These are phyloP conservation scores for Alouatta palliata DNA, from an alignment of 2,113 vertebrate genomes.

Conservation along the genomic window DNA sequence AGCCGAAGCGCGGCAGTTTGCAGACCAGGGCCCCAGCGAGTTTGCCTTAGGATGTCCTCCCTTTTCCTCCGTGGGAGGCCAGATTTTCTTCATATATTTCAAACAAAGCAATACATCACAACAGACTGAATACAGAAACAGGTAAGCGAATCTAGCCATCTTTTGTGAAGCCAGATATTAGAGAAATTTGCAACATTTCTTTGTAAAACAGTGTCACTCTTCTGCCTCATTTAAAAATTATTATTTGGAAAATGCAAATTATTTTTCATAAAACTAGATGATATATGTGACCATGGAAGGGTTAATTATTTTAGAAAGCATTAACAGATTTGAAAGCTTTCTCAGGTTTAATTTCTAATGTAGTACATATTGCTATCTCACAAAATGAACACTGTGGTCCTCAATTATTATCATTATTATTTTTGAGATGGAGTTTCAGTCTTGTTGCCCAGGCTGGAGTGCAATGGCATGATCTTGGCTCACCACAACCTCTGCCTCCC, in stretches of 20 bases:
- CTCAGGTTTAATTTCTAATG: background rate
- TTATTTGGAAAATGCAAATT: constrained; percentile 3
- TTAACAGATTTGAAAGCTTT: background rate
- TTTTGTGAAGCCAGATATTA: background rate
- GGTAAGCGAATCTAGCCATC: background rate
- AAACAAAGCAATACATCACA: background rate
- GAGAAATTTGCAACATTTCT: background rate
- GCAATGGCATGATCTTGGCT: too few relatives aligned
- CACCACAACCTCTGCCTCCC: too few relatives aligned
- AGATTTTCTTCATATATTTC: background rate
- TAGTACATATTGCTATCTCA: background rate
- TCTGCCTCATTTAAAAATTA: background rate
- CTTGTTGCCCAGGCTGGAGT: too few relatives aligned
- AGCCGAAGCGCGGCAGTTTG: background rate
- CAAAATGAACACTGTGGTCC: background rate
- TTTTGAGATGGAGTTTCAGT: too few relatives aligned
- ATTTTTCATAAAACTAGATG: background rate
- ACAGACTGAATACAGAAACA: background rate
- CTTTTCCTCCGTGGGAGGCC: background rate
- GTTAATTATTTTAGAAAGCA: background rate
- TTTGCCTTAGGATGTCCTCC: background rate
- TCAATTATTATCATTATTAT: background rate
- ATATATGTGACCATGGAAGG: background rate
- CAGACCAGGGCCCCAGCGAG: accelerated
- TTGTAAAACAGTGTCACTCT: background rate